These are phyloP conservation scores for Trematocara marginatum DNA, from an alignment of 2,113 vertebrate species.

Conservation along the genomic window DNA sequence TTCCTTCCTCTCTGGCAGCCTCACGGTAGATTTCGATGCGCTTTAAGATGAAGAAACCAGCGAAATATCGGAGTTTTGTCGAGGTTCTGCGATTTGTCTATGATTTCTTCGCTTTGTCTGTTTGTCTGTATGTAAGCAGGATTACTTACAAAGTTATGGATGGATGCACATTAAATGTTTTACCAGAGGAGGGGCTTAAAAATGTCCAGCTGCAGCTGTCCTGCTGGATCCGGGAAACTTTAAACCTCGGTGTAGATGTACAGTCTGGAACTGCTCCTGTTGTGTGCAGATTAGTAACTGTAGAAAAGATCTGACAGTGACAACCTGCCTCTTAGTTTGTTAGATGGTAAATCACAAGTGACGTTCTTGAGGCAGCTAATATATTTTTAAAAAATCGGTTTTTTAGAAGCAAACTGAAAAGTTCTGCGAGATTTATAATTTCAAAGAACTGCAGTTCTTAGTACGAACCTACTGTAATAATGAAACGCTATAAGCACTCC, in stretches of 20 bases:
- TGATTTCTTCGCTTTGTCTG: neutral
- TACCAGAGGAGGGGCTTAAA: neutral
- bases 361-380: neutral
- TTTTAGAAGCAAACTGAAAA: neutral
- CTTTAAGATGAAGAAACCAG: neutral
- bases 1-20: neutral
- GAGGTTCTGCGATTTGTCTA: neutral
- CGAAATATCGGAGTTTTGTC: neutral
- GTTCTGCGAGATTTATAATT: neutral
- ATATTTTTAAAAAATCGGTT: fast-evolving
- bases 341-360: neutral
- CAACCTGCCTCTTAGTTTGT: neutral
- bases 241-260: neutral
- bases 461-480: neutral
- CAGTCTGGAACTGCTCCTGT: neutral
- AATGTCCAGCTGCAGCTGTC: neutral
- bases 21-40: neutral
- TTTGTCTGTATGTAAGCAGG: neutral
- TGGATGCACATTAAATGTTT: neutral
- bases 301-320: neutral
- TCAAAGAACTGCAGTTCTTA: slow-evolving; percentile 1
- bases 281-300: neutral
- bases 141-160: neutral
- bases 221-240: neutral
- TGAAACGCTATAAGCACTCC: neutral